A percentile compares a stretch with the other conserved stretches of the same genome.
Conservation (phyloP, 2,797 vertebrate species). For the Hybognathus amarus region DNA sequence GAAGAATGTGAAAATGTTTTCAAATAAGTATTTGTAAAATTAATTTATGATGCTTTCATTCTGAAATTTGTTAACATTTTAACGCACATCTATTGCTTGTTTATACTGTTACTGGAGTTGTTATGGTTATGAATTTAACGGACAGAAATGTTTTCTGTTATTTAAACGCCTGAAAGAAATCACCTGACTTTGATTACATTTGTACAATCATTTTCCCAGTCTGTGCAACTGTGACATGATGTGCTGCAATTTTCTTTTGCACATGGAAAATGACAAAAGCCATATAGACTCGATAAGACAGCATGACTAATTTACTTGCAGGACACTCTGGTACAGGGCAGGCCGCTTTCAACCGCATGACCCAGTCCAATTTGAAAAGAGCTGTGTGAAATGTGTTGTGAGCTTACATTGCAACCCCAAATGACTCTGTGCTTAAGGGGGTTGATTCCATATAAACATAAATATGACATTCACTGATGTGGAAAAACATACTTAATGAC, state of each 20-base stretch:
- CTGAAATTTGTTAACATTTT: no score
- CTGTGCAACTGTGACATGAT: not conserved
- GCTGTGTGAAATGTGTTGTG: not conserved
- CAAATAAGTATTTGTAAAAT: no score
- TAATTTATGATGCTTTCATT: no score
- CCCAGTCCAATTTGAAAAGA: not conserved
- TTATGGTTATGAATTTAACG: no score
- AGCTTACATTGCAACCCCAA: not conserved
- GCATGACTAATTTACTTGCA: not conserved
- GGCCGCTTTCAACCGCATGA: not conserved
- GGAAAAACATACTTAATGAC: not conserved
- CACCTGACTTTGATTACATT: not conserved
- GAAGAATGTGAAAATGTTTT: no score
- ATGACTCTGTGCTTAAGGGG: not conserved
- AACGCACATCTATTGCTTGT: no score
- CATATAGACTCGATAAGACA: not conserved
- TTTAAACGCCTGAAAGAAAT: no score
- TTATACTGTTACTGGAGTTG: no score
- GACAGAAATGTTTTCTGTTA: no score
- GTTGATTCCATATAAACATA: not conserved
- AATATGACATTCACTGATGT: not conserved
- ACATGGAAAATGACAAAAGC: slow-evolving; percentile 3
- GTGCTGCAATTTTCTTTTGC: not conserved
- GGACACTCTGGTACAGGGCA: not conserved
- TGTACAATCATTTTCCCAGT: not conserved